Evolutionary conservation across 2,888 invertebrate genomes (phyloP).

Genomic region (Diplazon laetatorius): DNA sequence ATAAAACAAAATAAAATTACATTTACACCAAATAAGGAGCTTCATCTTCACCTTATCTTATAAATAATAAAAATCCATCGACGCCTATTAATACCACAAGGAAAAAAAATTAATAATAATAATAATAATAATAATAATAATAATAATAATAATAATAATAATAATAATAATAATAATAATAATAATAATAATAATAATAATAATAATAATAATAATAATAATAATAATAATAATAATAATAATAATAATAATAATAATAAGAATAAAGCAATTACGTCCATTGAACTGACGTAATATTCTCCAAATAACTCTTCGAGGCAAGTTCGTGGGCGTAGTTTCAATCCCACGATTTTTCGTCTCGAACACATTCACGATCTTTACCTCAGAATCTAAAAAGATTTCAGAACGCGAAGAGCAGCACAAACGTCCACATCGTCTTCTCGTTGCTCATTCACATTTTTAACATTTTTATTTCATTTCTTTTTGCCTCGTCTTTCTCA

Average conservation of each 20-base stretch:
- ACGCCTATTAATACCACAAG: slow-evolving; percentile 46
- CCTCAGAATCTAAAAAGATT: slow-evolving; percentile 60
- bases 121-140: neutral
- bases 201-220: slow-evolving; percentile 30
- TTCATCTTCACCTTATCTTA: neutral
- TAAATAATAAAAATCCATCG: slow-evolving; percentile 24
- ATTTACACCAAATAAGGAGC: neutral
- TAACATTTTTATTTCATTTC: neutral
- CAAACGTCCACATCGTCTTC: slow-evolving; percentile 36
- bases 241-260: slow-evolving; percentile 18
- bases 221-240: slow-evolving; percentile 8
- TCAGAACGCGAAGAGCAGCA: slow-evolving; percentile 23
- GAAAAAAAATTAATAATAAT: slow-evolving; percentile 30
- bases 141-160: slow-evolving; percentile 28
- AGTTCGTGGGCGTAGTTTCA: slow-evolving; percentile 72
- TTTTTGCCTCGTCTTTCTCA: no score
- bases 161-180: slow-evolving; percentile 8
- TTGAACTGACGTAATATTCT: slow-evolving; percentile 75
- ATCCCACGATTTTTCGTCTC: no score
- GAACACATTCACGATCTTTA: slow-evolving; percentile 26
- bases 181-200: slow-evolving; percentile 18
- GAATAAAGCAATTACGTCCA: slow-evolving; percentile 35
- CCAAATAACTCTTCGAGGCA: slow-evolving; percentile 73
- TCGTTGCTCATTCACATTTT: slow-evolving; percentile 33
- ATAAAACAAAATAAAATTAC: slow-evolving; percentile 20